Evolutionary conservation across 2,113 vertebrate species (phyloP).

Genomic region (Zosterops hypoxanthus): DNA sequence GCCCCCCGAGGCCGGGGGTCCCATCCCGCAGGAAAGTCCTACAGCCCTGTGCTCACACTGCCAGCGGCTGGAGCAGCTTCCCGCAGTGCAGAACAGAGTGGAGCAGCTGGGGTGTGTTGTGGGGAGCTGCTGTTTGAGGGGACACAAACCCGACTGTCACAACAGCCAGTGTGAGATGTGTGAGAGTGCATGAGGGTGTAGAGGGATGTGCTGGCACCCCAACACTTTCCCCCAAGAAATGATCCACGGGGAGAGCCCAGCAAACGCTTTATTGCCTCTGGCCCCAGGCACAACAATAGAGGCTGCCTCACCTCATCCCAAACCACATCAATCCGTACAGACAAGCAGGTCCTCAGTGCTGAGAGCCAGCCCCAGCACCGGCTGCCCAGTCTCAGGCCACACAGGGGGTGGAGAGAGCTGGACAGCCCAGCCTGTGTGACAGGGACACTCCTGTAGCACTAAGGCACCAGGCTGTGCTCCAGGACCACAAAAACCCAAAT

Average conservation of each 20-base stretch:
- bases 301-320: background rate
- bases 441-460: background rate
- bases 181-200: background rate
- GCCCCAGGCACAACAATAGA: background rate
- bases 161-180: fast-evolving
- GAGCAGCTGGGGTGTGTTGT: background rate
- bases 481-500: background rate
- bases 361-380: background rate
- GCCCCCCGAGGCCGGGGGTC: background rate
- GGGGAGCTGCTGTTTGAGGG: background rate
- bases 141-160: fast-evolving
- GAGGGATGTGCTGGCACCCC: background rate
- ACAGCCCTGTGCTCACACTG: fast-evolving
- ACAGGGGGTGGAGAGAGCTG: background rate
- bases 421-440: background rate
- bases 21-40: background rate
- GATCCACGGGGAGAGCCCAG: background rate
- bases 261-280: constrained; percentile 27
- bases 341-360: background rate
- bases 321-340: background rate
- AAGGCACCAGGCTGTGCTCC: background rate
- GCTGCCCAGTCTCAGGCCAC: background rate
- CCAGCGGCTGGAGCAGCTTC: background rate
- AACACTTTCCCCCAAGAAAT: background rate
- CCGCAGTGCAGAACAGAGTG: fast-evolving